A percentile compares a stretch with the other conserved stretches of the same genome.
Evolutionary conservation across 30 jellyfish, hydroid and myxozoan species (phyloP).

Genomic region (Morbakka virulenta): DNA sequence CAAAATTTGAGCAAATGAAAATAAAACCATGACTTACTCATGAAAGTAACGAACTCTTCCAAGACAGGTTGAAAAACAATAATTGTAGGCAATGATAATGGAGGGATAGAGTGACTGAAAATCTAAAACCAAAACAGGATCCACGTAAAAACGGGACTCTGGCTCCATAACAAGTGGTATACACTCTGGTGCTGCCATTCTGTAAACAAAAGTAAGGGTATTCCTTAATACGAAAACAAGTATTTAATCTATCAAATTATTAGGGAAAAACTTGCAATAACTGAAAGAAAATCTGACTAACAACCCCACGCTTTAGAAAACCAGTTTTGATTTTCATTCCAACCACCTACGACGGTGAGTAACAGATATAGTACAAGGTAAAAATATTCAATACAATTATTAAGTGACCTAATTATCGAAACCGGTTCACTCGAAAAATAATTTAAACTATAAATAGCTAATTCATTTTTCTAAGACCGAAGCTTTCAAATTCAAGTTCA

Average conservation of each 20-base stretch:
- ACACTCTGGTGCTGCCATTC: slow-evolving; percentile 98
- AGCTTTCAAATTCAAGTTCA: too few relatives aligned
- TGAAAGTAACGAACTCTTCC: slow-evolving; percentile 73
- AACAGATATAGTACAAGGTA: too few relatives aligned
- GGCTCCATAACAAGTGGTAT: slow-evolving; percentile 98
- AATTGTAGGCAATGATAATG: slow-evolving; percentile 93
- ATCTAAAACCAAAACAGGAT: slow-evolving; percentile 94
- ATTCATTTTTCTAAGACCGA: too few relatives aligned
- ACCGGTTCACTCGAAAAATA: too few relatives aligned
- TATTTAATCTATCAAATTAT: background rate
- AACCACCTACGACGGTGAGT: too few relatives aligned
- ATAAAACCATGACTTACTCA: slow-evolving; percentile 66
- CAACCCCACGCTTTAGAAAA: background rate
- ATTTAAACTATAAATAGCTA: too few relatives aligned
- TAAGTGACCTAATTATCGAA: too few relatives aligned
- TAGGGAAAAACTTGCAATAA: too few relatives aligned
- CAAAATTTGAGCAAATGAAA: too few relatives aligned
- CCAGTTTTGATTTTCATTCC: too few relatives aligned
- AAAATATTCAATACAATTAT: too few relatives aligned
- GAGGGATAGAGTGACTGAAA: slow-evolving; percentile 98
- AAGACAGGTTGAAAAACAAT: slow-evolving; percentile 95
- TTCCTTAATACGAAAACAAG: background rate
- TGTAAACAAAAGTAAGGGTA: background rate
- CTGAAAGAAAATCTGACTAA: background rate
- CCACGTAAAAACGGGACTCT: slow-evolving; percentile 83